Conservation (phyloP, 2,888 invertebrate genomes). For the Andrena fulva region DNA sequence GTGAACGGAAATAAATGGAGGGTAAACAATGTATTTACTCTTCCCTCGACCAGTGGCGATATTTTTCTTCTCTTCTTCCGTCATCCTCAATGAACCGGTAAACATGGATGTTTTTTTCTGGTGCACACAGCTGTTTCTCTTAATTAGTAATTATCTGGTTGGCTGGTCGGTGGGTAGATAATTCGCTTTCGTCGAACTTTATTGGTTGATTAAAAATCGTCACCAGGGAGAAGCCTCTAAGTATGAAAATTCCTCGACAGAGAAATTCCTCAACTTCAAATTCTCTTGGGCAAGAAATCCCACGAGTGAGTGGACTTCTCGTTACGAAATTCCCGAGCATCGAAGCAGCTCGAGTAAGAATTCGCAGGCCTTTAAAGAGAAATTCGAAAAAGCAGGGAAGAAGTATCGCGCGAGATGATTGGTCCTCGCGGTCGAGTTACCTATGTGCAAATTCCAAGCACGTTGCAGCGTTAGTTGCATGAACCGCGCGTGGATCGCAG, state of each 20-base stretch:
- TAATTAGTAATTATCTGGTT: conserved; percentile 8
- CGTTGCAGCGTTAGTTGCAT: neutral
- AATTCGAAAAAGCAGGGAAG: neutral
- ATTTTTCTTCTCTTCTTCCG: neutral
- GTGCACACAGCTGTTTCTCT: no score
- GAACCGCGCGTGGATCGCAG: neutral
- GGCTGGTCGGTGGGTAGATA: no score
- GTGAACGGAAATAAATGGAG: neutral
- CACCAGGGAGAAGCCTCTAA: neutral
- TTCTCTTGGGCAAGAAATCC: no score
- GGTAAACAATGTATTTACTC: conserved; percentile 7
- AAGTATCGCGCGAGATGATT: no score
- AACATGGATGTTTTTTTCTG: conserved; percentile 1
- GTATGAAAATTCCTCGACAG: neutral
- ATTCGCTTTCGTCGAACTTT: no score
- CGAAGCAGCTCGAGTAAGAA: neutral
- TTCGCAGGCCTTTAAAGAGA: neutral
- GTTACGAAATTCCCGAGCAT: neutral
- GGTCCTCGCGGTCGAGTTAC: no score
- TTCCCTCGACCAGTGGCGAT: neutral
- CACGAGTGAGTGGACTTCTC: neutral
- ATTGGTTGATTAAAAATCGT: no score
- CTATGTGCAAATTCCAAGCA: neutral
- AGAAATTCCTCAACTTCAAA: neutral
- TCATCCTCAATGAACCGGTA: conserved; percentile 7